phyloP scores from a whole-genome alignment of 1,140 invertebrate species.

The Habropoda laboriosa region DNA sequence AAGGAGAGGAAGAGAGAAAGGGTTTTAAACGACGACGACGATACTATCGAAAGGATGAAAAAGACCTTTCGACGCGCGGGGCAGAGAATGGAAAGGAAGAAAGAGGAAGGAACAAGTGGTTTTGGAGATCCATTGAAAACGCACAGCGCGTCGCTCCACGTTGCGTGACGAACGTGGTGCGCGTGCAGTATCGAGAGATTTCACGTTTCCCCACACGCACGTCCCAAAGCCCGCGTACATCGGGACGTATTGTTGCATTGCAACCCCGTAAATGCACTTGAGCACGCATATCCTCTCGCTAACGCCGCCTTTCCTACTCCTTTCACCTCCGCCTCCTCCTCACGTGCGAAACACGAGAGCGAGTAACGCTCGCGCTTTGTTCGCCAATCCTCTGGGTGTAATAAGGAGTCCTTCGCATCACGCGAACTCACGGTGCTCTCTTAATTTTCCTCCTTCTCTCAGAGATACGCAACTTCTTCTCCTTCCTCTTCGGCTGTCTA shows the following conservation, averaged over 20 bases:
- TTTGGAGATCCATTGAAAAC: not conserved
- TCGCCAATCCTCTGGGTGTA: conserved; percentile 8
- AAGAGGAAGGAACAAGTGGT: not conserved
- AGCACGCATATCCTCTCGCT: conserved; percentile 14
- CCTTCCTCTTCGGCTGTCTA: conserved; percentile 11
- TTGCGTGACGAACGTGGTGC: not conserved
- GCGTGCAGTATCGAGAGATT: conserved; percentile 17
- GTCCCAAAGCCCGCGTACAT: not conserved
- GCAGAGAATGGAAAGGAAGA: too few species aligned
- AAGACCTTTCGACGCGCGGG: not conserved
- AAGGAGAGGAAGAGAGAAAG: too few species aligned
- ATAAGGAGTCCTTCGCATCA: conserved; percentile 20
- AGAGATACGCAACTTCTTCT: conserved; percentile 21
- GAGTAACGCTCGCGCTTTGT: not conserved
- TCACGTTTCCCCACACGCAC: not conserved
- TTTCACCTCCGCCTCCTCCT: too few species aligned
- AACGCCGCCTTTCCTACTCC: conserved; percentile 6
- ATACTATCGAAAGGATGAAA: not conserved
- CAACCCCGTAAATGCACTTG: conserved; percentile 6
- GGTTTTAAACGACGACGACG: not conserved
- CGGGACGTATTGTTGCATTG: conserved; percentile 3
- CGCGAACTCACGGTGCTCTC: conserved; percentile 26
- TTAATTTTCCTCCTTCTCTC: conserved; percentile 44
- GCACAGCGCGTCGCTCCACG: not conserved
- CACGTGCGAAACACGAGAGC: not conserved